phyloP scores from a whole-genome alignment of 2,113 vertebrate genomes.

The Zapornia atra region DNA sequence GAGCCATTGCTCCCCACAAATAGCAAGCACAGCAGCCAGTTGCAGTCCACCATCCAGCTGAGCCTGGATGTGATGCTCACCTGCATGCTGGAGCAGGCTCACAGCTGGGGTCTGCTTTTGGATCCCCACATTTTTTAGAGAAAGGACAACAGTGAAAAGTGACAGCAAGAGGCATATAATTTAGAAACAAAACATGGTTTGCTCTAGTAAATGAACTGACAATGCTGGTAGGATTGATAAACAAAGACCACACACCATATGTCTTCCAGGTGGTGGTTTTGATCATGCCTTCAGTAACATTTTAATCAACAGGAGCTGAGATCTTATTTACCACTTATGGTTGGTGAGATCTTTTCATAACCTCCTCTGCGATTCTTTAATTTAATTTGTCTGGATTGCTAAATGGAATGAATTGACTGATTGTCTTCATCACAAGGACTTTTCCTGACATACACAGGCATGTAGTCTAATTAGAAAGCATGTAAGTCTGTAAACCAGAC shows the following conservation, averaged over 20 bases:
- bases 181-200: neutral
- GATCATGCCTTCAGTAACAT: neutral
- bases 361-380: neutral
- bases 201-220: neutral
- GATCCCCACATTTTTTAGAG: neutral
- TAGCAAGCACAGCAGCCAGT: fast-evolving
- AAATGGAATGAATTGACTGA: neutral
- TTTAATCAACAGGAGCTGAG: conserved; percentile 22
- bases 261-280: conserved; percentile 1
- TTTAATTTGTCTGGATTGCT: conserved; percentile 27
- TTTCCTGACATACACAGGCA: neutral
- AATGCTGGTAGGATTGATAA: neutral
- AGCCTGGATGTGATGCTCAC: neutral
- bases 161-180: neutral
- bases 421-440: neutral
- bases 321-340: neutral
- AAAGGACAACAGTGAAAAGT: neutral
- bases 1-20: neutral
- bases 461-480: neutral
- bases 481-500: neutral
- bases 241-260: neutral
- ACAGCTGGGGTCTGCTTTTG: neutral
- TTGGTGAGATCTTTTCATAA: neutral
- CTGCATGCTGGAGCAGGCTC: neutral
- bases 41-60: neutral